phyloP scores from a whole-genome alignment of 2,888 invertebrate genomes.

The Stenurella melanura region DNA sequence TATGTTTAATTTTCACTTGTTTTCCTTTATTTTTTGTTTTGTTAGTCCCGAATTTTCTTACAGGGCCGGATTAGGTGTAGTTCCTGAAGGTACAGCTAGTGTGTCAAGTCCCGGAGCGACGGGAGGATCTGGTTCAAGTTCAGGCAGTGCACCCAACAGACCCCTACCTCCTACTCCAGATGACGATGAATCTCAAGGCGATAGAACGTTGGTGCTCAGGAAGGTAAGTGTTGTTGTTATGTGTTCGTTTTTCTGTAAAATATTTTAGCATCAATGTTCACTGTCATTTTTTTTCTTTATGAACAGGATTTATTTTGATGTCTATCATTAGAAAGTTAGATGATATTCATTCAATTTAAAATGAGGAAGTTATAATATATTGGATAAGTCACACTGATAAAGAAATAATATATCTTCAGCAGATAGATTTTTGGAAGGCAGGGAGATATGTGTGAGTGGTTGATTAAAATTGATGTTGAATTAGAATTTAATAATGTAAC shows the following conservation, averaged over 20 bases:
- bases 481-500: too few species aligned
- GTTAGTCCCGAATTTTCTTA: slow-evolving; percentile 89
- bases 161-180: slow-evolving; percentile 96
- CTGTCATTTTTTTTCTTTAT: slow-evolving; percentile 70
- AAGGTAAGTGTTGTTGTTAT: slow-evolving; percentile 81
- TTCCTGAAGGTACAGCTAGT: slow-evolving; percentile 76
- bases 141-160: slow-evolving; percentile 89
- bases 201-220: slow-evolving; percentile 93
- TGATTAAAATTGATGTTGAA: too few species aligned
- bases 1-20: slow-evolving; percentile 46
- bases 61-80: slow-evolving; percentile 82
- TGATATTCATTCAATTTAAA: background rate
- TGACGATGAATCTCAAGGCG: slow-evolving; percentile 86
- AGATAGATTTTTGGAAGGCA: too few species aligned
- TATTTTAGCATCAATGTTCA: slow-evolving; percentile 57
- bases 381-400: background rate
- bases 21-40: slow-evolving; percentile 56
- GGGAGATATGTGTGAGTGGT: too few species aligned
- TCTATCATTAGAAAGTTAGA: background rate
- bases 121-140: slow-evolving; percentile 64
- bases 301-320: slow-evolving; percentile 36
- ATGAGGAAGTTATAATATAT: background rate
- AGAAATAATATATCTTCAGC: too few species aligned
- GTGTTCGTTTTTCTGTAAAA: slow-evolving; percentile 31
- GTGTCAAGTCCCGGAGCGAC: slow-evolving; percentile 73